phyloP scores from a whole-genome alignment of 2,888 invertebrate genomes.

The Trisateles emortualis region DNA sequence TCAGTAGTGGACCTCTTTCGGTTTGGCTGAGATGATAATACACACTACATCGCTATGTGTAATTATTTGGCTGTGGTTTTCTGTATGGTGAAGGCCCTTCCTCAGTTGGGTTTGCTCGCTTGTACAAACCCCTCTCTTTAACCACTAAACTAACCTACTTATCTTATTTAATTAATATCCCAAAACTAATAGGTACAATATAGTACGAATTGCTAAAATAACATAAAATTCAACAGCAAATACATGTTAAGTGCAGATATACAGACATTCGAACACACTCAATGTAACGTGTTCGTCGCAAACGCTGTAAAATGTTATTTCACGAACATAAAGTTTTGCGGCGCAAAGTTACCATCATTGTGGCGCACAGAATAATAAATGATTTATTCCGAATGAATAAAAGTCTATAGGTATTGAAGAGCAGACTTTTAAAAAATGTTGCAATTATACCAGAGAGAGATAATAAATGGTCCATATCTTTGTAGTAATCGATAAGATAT shows the following conservation, averaged over 20 bases:
- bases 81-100: too few species aligned
- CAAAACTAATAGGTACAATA: background rate
- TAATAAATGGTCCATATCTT: too few species aligned
- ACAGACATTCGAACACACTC: conserved; percentile 23
- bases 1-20: too few species aligned
- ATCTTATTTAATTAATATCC: too few species aligned
- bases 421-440: background rate
- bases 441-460: too few species aligned
- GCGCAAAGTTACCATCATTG: conserved; percentile 37
- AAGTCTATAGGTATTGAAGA: conserved; percentile 7
- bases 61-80: too few species aligned
- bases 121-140: too few species aligned
- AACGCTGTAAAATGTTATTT: conserved; percentile 42
- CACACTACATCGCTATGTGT: too few species aligned
- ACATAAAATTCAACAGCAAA: conserved; percentile 10
- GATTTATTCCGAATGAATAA: conserved; percentile 49
- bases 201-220: conserved; percentile 5
- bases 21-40: too few species aligned
- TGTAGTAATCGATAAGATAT: too few species aligned
- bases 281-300: conserved; percentile 14
- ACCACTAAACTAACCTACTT: too few species aligned
- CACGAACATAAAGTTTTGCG: conserved; percentile 36
- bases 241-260: background rate
- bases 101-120: too few species aligned
- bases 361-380: conserved; percentile 47